Evolutionary conservation across 1,140 invertebrate species (phyloP), one percentile per base, ranked within the genome.

Genomic region (Armadillidium nasatum): DNA sequence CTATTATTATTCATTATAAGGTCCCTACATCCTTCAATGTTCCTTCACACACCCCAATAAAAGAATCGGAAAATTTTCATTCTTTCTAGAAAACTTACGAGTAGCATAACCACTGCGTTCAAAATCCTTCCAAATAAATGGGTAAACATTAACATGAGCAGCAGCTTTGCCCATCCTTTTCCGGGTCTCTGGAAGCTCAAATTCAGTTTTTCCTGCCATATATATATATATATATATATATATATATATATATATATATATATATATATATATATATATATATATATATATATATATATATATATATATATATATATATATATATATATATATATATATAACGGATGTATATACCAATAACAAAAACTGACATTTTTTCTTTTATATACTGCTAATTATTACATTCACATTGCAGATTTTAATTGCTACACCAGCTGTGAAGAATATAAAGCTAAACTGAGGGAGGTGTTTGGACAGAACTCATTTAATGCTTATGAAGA

Each of bases 141-240:
- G 92, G 85, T 94, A 94, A 0, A 90, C 86, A 83, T 93, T 88
- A 7, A 97, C 93, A 81, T 85, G 89, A 67, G 88, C 87, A 0
- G 91, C 89, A 46, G 89, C 88, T 2, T 85, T 82, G 7, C 87
- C 87, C 82, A 89, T 89, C 1, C 93, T 88, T 83, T 92, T 93
- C 69, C 95, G 87, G 0, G 92, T 91, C 82, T 95, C 92, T 0
- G 93, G 94, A 33, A 96, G 84, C 84, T 97, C 95, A 7, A 92
- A 83, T 84, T 98, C 95, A 0, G 91, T 95, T 84, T 91, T 90
- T 7, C 88, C 89, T 85, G 33, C 33, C 1, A 33, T 33, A 33
- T 33, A 33, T 33, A 33, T 33, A 33, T 33, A 33, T 33, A 33
- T 33, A 33, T 33, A 33, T 33, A 33, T 33, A 33, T 33, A 33